Percentiles rank a stretch among this genome's conserved stretches.
These are phyloP conservation scores for Oreortyx pictus DNA, from an alignment of 2,797 vertebrate genomes.

Conservation along the genomic window DNA sequence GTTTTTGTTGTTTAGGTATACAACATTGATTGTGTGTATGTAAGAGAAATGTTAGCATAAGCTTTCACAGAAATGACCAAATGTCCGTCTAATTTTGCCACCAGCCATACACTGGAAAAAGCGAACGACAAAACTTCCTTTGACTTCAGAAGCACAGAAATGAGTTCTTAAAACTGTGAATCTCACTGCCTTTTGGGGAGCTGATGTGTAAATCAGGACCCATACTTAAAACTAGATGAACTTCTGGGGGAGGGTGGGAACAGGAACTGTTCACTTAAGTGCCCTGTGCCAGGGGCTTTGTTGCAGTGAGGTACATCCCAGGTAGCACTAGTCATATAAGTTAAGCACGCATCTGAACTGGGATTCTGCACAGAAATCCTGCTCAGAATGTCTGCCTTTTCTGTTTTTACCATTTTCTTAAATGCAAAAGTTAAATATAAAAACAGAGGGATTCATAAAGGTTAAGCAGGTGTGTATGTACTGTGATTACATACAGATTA, in stretches of 20 bases:
- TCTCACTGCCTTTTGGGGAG: background rate
- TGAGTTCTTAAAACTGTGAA: background rate
- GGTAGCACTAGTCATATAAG: background rate
- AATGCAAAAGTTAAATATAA: background rate
- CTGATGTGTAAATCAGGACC: background rate
- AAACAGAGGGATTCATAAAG: background rate
- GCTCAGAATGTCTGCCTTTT: background rate
- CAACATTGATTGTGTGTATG: background rate
- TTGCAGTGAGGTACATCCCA: rapidly evolving
- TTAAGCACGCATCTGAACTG: background rate
- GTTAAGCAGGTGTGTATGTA: background rate
- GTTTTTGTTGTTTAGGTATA: background rate
- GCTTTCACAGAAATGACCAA: background rate
- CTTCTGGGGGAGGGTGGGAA: background rate
- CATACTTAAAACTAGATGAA: background rate
- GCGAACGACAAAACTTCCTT: background rate
- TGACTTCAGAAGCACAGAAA: background rate
- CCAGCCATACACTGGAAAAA: background rate
- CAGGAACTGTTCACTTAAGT: no score
- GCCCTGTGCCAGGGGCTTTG: background rate
- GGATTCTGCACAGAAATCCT: background rate
- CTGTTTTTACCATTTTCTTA: background rate
- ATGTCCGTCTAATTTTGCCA: background rate
- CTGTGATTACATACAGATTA: no score
- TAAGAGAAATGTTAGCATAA: background rate